Conservation (phyloP, 2,888 invertebrate species). For the Lobophora halterata region DNA sequence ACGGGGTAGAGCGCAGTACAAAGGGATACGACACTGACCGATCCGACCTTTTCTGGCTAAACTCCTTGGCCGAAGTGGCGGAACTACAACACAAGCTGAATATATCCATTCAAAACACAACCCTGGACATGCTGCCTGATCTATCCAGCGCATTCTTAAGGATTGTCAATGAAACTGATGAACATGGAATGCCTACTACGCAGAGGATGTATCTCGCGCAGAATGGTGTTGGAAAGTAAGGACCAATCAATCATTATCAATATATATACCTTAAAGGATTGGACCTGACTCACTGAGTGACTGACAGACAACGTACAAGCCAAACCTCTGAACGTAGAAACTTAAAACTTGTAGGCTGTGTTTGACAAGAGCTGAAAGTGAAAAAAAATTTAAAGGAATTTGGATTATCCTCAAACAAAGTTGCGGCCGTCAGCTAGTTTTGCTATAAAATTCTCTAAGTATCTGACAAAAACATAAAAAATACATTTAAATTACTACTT, state of each 20-base stretch:
- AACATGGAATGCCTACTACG: slow-evolving; percentile 48
- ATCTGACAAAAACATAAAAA: too few species aligned
- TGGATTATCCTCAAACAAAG: too few species aligned
- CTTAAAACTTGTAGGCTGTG: too few species aligned
- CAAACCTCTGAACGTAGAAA: too few species aligned
- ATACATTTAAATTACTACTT: too few species aligned
- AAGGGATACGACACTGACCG: slow-evolving; percentile 80
- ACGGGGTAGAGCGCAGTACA: slow-evolving; percentile 83
- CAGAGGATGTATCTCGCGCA: slow-evolving; percentile 87
- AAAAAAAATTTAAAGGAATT: too few species aligned
- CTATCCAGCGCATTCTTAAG: slow-evolving; percentile 84
- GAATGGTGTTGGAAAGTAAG: slow-evolving; percentile 87
- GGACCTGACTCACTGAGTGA: too few species aligned
- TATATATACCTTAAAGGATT: too few species aligned
- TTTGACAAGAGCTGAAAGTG: too few species aligned
- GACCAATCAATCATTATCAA: slow-evolving; percentile 24
- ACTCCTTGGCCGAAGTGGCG: slow-evolving; percentile 87
- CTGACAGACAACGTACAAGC: too few species aligned
- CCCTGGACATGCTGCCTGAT: slow-evolving; percentile 54
- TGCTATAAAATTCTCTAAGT: too few species aligned
- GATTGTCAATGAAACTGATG: slow-evolving; percentile 72
- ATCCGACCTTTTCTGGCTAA: slow-evolving; percentile 87
- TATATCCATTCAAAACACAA: slow-evolving; percentile 58
- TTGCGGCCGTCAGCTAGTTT: too few species aligned
- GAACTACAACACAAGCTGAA: slow-evolving; percentile 82